Evolutionary conservation across 1,140 invertebrate species (phyloP), one percentile per base, ranked within the genome.

Genomic region (Trinorchestia longiramus): DNA sequence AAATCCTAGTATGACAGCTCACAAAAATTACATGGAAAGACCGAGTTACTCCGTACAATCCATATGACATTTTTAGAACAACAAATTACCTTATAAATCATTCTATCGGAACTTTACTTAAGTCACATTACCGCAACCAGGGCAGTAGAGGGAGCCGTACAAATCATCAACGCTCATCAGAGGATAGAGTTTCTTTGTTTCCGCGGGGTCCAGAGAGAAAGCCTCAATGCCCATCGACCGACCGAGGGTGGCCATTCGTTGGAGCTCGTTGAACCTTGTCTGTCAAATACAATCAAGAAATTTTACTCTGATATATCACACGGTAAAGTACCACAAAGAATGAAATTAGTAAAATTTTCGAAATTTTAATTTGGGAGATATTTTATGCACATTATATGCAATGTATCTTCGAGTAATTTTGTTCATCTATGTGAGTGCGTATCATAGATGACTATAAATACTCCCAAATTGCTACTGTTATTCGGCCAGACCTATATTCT

Each of bases 211-310:
- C 43, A 99, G 97, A 19, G 99, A 97, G 96, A 98, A 97, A 95
- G 98, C 98, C 53, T 98, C 98, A 95, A 99, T 98, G 0, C 98
- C 98, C 97, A 98, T 98, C 4, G 98, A 98, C 97, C 98, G 98
- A 0, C 98, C 98, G 44, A 98, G 97, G 0, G 98, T 99, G 57
- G 98, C 98, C n/a, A 99, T 97, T 87, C 99, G 97, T 97, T 98
- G 98, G 97, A 99, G 99, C 97, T 99, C 99, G 97, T 98, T 98
- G 95, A 99, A 97, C 95, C 99, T 97, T 95, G 98, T 98, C 98
- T 99, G 97, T 23, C 96, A 96, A 95, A 77, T 42, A 90, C 62
- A 36, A 77, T 1, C 15, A n/a, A n/a, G n/a, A n/a, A n/a, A n/a
- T n/a, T n/a, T n/a, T n/a, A n/a, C n/a, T n/a, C n/a, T n/a, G n/a